Evolutionary conservation across 1,140 invertebrate genomes (phyloP).

Genomic region (Amyelois transitella): DNA sequence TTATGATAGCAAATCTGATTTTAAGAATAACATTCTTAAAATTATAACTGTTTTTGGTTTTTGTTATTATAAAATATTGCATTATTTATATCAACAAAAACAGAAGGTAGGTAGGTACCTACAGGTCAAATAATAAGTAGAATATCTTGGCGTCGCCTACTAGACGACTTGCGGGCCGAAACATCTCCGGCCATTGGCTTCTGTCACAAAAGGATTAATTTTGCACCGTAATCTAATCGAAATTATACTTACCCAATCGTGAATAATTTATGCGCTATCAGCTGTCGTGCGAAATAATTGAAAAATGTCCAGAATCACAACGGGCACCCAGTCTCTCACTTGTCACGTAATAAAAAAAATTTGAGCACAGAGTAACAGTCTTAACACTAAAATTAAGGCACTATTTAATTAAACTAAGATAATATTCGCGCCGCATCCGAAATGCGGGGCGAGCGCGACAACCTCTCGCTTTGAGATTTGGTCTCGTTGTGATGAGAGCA

Average conservation of each 20-base stretch:
- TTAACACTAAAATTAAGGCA: constrained; percentile 49
- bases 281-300: constrained; percentile 37
- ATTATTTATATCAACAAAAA: background rate
- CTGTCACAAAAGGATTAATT: constrained; percentile 54
- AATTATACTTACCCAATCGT: constrained; percentile 70
- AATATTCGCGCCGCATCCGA: constrained; percentile 29
- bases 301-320: constrained; percentile 49
- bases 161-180: background rate
- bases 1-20: too few species aligned
- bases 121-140: constrained; percentile 27
- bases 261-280: constrained; percentile 67
- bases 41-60: too few species aligned
- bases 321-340: constrained; percentile 52
- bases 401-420: constrained; percentile 15
- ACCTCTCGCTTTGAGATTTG: constrained; percentile 68
- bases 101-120: constrained; percentile 10
- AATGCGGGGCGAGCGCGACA: constrained; percentile 54
- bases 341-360: constrained; percentile 46
- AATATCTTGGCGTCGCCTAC: background rate
- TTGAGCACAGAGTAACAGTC: constrained; percentile 60
- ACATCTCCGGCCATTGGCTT: constrained; percentile 47
- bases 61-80: too few species aligned
- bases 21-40: too few species aligned
- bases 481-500: constrained; percentile 58
- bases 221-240: constrained; percentile 72